Base-by-base conservation (phyloP, 2,113 vertebrate genomes). In the Porphyrio hochstetteri region DNA sequence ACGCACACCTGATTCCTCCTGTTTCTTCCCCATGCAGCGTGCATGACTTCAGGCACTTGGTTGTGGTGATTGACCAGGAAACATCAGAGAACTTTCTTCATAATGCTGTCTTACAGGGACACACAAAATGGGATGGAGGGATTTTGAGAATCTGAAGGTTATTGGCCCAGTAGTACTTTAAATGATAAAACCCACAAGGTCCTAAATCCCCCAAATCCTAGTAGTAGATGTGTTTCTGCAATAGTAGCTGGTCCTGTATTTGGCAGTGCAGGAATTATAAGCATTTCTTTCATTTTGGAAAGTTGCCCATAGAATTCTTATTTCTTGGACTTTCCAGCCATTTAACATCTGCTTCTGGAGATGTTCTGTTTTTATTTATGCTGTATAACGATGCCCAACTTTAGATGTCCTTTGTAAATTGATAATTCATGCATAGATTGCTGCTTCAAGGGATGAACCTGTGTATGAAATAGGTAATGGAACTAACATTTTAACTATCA, bases 301-400 rank as follows among this genome's bases (percentile, higher is more conserved):
- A 42, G 19, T 72, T 77, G 72, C 63, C 92, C 82, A 18, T 53
- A 92, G 69, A 91, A 86, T n/a, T 90, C 53, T 85, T 90, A 68
- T 28, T 92, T 82, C 67, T 93, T 97, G 75, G 92, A 28, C 90
- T 93, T 80, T 16, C 27, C 57, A 93, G 48, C 92, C 82, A 44
- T 91, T 96, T 92, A 31, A 74, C 75, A 65, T 88, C 92, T 96
- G 92, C 61, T 92, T 59, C 57, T 90, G 70, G 81, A 56, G 78
- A 64, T 72, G 82, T 27, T 80, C 8, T 89, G 38, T 53, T 44
- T 92, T 90, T 90, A 82, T 81, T 94, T 86, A 36, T 50, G 40
- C 31, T 52, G 7, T 74, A 33, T 53, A 72, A 82, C 69, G 53
- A 61, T 92, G 63, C 63, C 71, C 2, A 9, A 56, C 70, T 91